Conservation (phyloP, 2,797 vertebrate genomes). For the Falco naumanni region DNA sequence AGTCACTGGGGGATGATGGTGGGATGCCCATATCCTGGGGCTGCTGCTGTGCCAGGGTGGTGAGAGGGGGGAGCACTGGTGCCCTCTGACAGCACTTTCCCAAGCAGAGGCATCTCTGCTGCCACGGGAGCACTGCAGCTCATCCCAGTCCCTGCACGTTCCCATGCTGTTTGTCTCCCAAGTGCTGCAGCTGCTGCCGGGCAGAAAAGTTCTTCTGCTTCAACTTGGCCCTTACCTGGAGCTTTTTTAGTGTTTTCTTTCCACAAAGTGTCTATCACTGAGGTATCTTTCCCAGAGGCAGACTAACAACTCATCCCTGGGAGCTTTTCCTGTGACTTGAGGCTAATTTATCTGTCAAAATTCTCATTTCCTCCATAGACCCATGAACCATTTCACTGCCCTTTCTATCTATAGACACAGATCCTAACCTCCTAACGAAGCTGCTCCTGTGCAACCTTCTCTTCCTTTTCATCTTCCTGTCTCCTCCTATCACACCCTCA, state of each 20-base stretch:
- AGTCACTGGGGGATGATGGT: background rate
- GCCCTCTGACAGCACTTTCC: background rate
- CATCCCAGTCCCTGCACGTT: background rate
- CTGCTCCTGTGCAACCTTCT: background rate
- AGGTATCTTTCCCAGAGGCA: background rate
- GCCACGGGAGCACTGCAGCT: background rate
- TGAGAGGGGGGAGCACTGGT: accelerated
- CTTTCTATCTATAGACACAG: background rate
- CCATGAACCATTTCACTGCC: background rate
- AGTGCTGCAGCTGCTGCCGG: background rate
- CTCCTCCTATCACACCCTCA: background rate
- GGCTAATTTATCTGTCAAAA: background rate
- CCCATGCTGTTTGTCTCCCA: background rate
- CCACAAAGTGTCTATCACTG: background rate
- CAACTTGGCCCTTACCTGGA: background rate
- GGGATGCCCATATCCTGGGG: accelerated
- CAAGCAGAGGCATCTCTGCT: background rate
- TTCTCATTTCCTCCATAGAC: background rate
- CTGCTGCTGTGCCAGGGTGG: background rate
- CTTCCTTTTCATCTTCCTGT: background rate
- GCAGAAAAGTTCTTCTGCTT: background rate
- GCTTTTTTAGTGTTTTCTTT: background rate
- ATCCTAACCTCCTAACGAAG: background rate
- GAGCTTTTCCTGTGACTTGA: background rate
- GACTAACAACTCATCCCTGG: background rate